Percentiles rank a stretch among this genome's conserved stretches.
Evolutionary conservation across 1,140 invertebrate genomes (phyloP).

Genomic region (Papilio polytes): DNA sequence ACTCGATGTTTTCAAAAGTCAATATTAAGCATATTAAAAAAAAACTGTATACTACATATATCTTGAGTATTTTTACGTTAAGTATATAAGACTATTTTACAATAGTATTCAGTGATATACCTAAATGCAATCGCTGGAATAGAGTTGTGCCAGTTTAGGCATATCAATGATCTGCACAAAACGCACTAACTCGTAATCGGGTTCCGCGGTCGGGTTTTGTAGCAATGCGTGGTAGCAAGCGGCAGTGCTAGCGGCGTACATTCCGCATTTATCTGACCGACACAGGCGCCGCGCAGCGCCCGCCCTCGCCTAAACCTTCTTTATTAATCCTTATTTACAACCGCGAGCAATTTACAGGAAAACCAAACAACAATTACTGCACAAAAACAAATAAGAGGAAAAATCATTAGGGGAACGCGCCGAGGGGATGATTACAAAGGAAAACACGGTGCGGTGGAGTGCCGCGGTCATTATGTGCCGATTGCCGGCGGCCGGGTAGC

Average conservation of each 20-base stretch:
- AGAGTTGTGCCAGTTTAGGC: neutral
- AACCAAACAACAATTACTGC: conserved; percentile 80
- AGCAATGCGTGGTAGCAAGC: neutral
- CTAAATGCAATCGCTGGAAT: neutral
- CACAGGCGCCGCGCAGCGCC: conserved; percentile 38
- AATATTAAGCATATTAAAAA: neutral
- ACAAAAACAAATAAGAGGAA: conserved; percentile 81
- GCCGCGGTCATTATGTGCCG: conserved; percentile 60
- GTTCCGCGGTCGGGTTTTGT: neutral
- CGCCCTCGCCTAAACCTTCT: conserved; percentile 49
- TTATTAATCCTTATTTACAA: conserved; percentile 61
- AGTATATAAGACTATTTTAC: neutral
- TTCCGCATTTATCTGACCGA: conserved; percentile 24
- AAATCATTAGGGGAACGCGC: conserved; percentile 75
- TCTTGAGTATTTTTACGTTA: neutral
- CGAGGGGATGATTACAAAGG: conserved; percentile 73
- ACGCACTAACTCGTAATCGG: neutral
- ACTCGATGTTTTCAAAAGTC: neutral
- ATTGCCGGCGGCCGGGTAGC: conserved; percentile 61
- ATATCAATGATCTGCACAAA: neutral
- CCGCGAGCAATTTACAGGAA: conserved; percentile 75
- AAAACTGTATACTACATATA: neutral
- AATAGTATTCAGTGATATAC: neutral
- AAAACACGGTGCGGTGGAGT: conserved; percentile 65
- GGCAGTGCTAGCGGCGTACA: conserved; percentile 15